Base-by-base conservation (phyloP, 2,888 invertebrate genomes). In the Drosophila tanythrix region DNA sequence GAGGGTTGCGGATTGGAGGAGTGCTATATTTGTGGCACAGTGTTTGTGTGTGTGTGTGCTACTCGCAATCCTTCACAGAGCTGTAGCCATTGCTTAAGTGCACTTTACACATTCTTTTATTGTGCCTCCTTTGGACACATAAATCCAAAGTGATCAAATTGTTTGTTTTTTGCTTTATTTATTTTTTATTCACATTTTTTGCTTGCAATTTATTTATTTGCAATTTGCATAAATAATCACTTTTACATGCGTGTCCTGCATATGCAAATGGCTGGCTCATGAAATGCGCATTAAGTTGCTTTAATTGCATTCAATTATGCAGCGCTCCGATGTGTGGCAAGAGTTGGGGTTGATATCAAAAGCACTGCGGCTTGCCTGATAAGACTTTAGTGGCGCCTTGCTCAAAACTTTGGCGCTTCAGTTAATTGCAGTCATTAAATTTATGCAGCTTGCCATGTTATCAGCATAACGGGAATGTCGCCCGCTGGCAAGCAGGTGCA, bases 271-370 rank as follows among this genome's bases (percentile, higher is more conserved):
- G 55, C 46, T 58, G 71, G 63, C 70, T 71, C 76, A 90, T 87
- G 81, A 83, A 86, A 82, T 76, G 75, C 83, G 72, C 90, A 90
- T 91, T 90, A 91, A 90, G 79, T 82, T 84, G 77, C 83, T 89
- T 84, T 91, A 90, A 91, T 89, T 84, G 86, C 90, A 89, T 90
- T 91, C 90, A 90, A 91, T 90, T 90, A 90, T 89, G 86, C 89
- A 68, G 64, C 78, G 68, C 81, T 79, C 67, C 25, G 15, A 65
- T 65, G 66, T 58, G 35, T 5, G 35, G 1, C 57, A 5, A 46
- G 27, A 15, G 58, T 8, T n/a, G n/a, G 13, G 43, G 25, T n/a
- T 10, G 7, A 38, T 51, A 52, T 31, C 55, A 56, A 35, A 18
- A 46, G 53, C 66, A 71, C 87, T 90, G 89, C 70, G 43, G 38